Evolutionary conservation across 2,888 invertebrate genomes (phyloP).

Genomic region (Hydraecia micacea): DNA sequence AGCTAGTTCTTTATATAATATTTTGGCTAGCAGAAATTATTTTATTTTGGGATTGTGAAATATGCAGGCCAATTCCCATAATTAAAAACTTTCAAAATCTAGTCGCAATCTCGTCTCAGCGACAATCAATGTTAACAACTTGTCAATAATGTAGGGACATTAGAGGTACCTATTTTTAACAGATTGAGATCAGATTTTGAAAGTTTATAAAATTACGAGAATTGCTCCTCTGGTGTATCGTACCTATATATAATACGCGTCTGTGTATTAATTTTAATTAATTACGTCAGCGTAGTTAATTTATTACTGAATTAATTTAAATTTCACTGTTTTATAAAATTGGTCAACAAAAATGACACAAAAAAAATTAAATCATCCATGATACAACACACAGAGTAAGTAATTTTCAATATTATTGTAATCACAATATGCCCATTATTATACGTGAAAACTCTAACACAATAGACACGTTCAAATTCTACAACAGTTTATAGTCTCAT

Average conservation of each 20-base stretch:
- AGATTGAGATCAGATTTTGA: too few relatives aligned
- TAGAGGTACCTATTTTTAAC: too few relatives aligned
- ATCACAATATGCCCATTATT: background rate
- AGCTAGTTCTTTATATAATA: conserved; percentile 6
- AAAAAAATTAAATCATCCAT: background rate
- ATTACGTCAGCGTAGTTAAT: background rate
- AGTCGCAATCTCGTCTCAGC: background rate
- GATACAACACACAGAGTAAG: background rate
- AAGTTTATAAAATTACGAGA: too few relatives aligned
- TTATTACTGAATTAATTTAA: background rate
- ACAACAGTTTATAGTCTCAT: conserved; percentile 25
- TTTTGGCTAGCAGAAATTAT: conserved; percentile 16
- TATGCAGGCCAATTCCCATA: background rate
- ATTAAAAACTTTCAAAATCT: background rate
- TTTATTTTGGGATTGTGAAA: background rate
- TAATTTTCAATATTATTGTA: background rate
- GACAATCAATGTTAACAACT: background rate
- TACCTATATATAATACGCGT: too few relatives aligned
- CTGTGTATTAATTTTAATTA: too few relatives aligned
- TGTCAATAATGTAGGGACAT: background rate
- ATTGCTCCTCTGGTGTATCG: background rate
- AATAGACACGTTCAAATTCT: background rate
- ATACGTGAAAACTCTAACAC: background rate
- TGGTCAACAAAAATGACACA: background rate
- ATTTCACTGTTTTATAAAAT: background rate